Conservation (phyloP, 2,888 invertebrate species). For the Adineta ricciae region DNA sequence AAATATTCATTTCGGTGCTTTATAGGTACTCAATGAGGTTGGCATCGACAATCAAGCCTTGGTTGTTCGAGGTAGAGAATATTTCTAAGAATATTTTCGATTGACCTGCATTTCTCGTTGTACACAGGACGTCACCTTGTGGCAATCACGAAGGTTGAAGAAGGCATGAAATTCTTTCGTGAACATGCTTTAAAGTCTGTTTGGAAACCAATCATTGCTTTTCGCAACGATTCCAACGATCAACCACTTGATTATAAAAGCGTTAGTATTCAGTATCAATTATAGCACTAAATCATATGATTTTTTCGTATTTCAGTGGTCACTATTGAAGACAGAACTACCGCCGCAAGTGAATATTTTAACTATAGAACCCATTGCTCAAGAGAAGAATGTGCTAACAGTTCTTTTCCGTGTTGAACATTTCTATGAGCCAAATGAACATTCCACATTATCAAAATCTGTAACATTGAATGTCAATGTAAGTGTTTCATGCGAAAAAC, state of each 20-base stretch:
- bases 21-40: conserved; percentile 65
- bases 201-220: neutral
- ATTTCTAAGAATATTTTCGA: neutral
- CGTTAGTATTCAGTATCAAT: neutral
- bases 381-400: neutral
- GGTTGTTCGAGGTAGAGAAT: conserved; percentile 43
- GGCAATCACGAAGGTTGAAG: neutral
- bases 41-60: conserved; percentile 50
- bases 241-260: neutral
- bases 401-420: conserved; percentile 5
- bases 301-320: neutral
- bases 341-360: conserved; percentile 1
- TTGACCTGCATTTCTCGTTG: neutral
- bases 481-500: too few species aligned
- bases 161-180: neutral
- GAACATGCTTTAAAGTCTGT: neutral
- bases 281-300: neutral
- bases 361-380: neutral
- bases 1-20: too few species aligned
- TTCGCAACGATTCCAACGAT: neutral
- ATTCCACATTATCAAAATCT: neutral
- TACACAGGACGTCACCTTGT: neutral
- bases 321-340: neutral
- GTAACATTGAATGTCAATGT: neutral
- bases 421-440: neutral